A percentile compares a stretch with the other conserved stretches of the same genome.
These are phyloP conservation scores for Helogale parvula DNA, from an alignment of 2,113 vertebrate species.

Conservation along the genomic window DNA sequence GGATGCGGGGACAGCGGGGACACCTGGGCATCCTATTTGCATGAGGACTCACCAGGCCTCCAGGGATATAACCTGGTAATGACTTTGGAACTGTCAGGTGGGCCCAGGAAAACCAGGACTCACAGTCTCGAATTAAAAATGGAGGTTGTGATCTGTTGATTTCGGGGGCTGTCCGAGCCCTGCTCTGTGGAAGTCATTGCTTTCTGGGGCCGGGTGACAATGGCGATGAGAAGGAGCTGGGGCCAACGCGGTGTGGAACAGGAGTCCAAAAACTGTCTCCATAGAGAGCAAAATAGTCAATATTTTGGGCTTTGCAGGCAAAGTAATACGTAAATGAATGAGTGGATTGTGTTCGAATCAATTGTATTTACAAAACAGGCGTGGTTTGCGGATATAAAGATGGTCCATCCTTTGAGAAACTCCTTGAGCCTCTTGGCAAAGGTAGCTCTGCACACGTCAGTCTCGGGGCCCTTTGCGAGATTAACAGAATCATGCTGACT, in stretches of 20 bases:
- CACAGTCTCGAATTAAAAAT: background rate
- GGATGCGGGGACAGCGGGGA: background rate
- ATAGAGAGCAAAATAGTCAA: background rate
- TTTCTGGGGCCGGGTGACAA: background rate
- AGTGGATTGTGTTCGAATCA: background rate
- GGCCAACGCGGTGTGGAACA: background rate
- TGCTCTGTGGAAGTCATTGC: background rate
- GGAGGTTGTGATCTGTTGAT: background rate
- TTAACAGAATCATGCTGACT: background rate
- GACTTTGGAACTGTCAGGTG: background rate
- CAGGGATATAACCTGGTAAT: background rate
- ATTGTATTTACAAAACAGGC: background rate
- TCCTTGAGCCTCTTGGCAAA: background rate
- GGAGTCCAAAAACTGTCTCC: background rate
- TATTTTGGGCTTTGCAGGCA: background rate
- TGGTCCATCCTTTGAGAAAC: background rate
- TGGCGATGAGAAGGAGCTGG: background rate
- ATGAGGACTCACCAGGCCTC: background rate
- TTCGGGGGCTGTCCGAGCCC: background rate
- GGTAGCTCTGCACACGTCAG: background rate
- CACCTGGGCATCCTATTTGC: background rate
- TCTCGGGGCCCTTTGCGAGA: background rate
- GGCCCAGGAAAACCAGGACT: background rate
- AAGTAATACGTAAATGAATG: background rate
- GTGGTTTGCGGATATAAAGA: fast-evolving